Evolutionary conservation across 2,113 vertebrate species (phyloP).

Genomic region (Butastur rufipennis): DNA sequence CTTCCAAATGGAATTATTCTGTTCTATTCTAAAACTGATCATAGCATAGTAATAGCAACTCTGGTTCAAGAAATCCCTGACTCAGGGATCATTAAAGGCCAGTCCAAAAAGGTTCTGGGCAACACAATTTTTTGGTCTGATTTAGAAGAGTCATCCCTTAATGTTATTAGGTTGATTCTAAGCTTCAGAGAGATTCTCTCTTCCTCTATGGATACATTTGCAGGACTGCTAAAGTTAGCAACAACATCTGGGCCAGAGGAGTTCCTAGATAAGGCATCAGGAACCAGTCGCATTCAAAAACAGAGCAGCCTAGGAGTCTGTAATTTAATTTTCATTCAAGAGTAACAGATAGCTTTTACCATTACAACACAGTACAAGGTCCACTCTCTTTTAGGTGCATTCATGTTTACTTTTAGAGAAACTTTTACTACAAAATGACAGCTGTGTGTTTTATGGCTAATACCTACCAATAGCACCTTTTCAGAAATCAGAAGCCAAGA

Average conservation of each 20-base stretch:
- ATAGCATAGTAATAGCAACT: background rate
- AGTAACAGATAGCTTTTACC: background rate
- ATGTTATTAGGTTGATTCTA: background rate
- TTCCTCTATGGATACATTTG: background rate
- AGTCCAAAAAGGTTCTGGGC: background rate
- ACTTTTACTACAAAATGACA: background rate
- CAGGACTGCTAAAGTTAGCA: background rate
- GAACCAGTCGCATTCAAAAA: background rate
- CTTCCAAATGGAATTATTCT: background rate
- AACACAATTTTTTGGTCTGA: background rate
- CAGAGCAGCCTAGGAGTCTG: background rate
- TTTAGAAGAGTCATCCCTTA: background rate
- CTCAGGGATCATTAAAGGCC: background rate
- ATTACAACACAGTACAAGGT: background rate
- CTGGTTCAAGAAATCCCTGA: background rate
- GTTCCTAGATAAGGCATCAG: background rate
- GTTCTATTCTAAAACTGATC: background rate
- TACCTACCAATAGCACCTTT: background rate
- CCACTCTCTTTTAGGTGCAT: background rate
- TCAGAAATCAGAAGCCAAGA: background rate
- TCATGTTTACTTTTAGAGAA: background rate
- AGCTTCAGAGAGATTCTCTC: background rate
- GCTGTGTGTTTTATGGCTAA: background rate
- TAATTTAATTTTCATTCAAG: background rate
- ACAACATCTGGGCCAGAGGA: background rate